Percentiles rank a stretch among this genome's conserved stretches.
phyloP scores from a whole-genome alignment of 2,797 vertebrate genomes.

The Limosa lapponica region DNA sequence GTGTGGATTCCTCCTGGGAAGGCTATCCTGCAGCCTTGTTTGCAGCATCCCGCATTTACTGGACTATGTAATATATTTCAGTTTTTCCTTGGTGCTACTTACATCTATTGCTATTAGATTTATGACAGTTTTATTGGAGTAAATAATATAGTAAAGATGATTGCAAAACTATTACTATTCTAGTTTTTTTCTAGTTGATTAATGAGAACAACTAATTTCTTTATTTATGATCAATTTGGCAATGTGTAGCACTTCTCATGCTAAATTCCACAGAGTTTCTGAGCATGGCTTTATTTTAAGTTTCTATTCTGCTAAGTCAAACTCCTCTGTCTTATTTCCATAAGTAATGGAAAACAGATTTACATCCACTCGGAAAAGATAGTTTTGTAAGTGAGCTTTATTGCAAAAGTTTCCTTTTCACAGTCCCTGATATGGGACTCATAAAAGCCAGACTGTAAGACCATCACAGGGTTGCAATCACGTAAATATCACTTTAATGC shows the following conservation, averaged over 20 bases:
- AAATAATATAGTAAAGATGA: conserved; percentile 21
- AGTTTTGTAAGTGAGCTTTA: not conserved
- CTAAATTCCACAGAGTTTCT: not conserved
- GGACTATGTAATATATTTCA: not conserved
- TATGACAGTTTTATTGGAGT: conserved; percentile 30
- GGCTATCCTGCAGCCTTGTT: not conserved
- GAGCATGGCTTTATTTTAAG: not conserved
- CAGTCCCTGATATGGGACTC: not conserved
- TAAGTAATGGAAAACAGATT: conserved; percentile 16
- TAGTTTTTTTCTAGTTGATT: not conserved
- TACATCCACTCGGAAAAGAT: not conserved
- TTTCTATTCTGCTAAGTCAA: not conserved
- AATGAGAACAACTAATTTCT: not conserved
- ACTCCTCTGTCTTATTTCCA: not conserved
- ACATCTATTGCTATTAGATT: not conserved
- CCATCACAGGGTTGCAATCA: not conserved
- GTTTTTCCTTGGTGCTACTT: not conserved
- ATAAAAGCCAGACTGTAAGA: not conserved
- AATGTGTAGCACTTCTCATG: not conserved
- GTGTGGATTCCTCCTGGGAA: conserved; percentile 2
- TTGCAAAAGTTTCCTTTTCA: not conserved
- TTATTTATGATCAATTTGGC: conserved; percentile 20
- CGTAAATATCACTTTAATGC: not conserved
- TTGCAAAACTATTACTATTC: conserved; percentile 6
- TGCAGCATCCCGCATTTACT: conserved; percentile 7